Evolutionary conservation across 2,797 vertebrate genomes (phyloP).

Genomic region (Epinephelus coioides): DNA sequence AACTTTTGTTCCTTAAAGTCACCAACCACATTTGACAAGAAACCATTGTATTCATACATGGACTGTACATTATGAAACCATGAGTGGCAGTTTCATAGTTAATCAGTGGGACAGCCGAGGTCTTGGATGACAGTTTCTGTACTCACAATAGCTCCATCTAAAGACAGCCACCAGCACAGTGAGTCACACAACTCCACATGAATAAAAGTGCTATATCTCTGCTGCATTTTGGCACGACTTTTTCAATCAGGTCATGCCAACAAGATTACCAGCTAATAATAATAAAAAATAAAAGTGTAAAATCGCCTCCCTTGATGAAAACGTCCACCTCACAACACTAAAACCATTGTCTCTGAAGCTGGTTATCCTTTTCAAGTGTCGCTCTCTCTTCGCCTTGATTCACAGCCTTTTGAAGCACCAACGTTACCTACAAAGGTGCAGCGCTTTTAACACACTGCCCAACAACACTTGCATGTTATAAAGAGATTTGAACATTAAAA

Average conservation of each 20-base stretch:
- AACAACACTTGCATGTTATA: conserved; percentile 66
- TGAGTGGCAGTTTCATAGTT: conserved; percentile 68
- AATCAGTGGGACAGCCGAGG: conserved; percentile 45
- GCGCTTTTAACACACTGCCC: conserved; percentile 57
- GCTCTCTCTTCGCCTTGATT: conserved; percentile 46
- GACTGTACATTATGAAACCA: conserved; percentile 79
- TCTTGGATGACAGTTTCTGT: conserved; percentile 62
- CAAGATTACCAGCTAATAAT: conserved; percentile 59
- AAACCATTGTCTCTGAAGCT: conserved; percentile 56
- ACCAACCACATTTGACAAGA: conserved; percentile 71
- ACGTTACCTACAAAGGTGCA: conserved; percentile 48
- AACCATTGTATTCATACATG: conserved; percentile 72
- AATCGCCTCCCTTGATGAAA: conserved; percentile 61
- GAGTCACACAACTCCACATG: conserved; percentile 72
- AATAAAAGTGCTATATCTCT: conserved; percentile 77
- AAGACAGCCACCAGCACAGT: conserved; percentile 69
- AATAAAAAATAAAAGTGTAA: conserved; percentile 52
- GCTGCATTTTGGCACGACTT: conserved; percentile 66
- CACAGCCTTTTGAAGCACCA: conserved; percentile 64
- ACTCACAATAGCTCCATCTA: conserved; percentile 74
- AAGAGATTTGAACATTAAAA: conserved; percentile 74
- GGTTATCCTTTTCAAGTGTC: conserved; percentile 54
- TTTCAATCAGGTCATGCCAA: conserved; percentile 63
- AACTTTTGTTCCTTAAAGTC: conserved; percentile 58
- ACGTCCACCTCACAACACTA: conserved; percentile 51